Evolutionary conservation across 2,113 vertebrate genomes (phyloP), one percentile per base, ranked within the genome.

Genomic region (Oncorhynchus nerka): DNA sequence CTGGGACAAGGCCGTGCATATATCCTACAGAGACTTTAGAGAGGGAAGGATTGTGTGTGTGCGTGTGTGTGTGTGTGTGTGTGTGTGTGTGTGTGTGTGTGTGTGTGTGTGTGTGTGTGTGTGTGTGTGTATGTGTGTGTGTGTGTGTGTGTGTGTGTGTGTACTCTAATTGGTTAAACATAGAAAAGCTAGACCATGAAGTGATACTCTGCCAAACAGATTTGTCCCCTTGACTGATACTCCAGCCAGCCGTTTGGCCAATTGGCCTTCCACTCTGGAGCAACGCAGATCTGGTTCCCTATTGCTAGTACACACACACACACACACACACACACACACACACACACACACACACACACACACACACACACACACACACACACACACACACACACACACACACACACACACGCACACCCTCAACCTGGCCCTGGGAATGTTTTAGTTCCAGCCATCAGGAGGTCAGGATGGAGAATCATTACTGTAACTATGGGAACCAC

Each of bases 111-210:
- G 5, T 55, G 49, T 55, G 24, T 24, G 24, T 66, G 22, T 28
- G 28, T 32, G 13, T 26, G 12, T 30, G 65, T 55, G 1, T 16
- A 5, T 55, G 49, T 55, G 24, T 66, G 22, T 28, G 28, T 32
- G 13, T 26, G 12, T 30, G 65, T 55, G 1, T 16, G 5, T 55
- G 49, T 55, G 22, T 28, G 28, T 32, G 13, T 26, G 12, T 30
- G 65, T 55, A 55, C 22, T 24, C 2, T 66, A 12, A 30, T 66
- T 66, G 59, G 69, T 16, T 70, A 82, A 79, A 51, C 81, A 72
- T 5, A 22, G 88, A 89, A 91, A 89, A 55, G 73, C 79, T 85
- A 89, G 73, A 77, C 32, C 83, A 87, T 88, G 83, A 91, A 89
- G 78, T 39, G 9, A 66, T 69, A 75, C 77, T 1, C 77, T 75